Conservation (phyloP, 2,888 invertebrate genomes). For the Hypercompe scribonia region DNA sequence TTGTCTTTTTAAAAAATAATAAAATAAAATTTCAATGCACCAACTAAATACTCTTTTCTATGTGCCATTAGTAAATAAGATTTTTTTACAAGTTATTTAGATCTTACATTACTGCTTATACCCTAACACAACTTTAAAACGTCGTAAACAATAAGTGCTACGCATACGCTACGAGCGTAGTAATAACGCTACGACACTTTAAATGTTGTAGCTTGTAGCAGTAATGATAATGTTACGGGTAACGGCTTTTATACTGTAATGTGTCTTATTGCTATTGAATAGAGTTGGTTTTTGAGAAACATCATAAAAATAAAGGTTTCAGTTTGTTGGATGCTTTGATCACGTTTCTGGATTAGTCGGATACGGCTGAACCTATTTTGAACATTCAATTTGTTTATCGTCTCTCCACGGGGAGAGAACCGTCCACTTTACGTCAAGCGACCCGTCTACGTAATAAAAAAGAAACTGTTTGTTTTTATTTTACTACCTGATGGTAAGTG, state of each 20-base stretch:
- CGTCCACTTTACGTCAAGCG: no score
- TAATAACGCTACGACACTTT: conserved; percentile 7
- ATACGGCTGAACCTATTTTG: no score
- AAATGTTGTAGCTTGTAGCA: conserved; percentile 15
- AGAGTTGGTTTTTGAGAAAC: not conserved
- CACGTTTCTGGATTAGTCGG: not conserved
- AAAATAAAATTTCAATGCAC: no score
- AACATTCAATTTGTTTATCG: no score
- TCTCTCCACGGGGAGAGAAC: no score
- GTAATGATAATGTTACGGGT: not conserved
- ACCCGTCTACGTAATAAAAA: no score
- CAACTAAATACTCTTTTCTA: not conserved
- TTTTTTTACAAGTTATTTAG: not conserved
- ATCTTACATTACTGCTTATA: not conserved
- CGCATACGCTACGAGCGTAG: conserved; percentile 17
- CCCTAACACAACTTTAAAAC: not conserved
- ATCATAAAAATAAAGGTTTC: not conserved
- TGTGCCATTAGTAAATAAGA: not conserved
- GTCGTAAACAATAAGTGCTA: conserved; percentile 11
- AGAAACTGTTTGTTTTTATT: no score
- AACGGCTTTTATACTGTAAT: conserved; percentile 3
- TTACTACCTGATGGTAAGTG: no score
- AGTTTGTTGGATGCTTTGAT: not conserved
- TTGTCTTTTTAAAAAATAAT: no score
- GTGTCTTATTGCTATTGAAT: not conserved